Conservation (phyloP, 2,888 invertebrate genomes). For the Cremastobaeus sp. region DNA sequence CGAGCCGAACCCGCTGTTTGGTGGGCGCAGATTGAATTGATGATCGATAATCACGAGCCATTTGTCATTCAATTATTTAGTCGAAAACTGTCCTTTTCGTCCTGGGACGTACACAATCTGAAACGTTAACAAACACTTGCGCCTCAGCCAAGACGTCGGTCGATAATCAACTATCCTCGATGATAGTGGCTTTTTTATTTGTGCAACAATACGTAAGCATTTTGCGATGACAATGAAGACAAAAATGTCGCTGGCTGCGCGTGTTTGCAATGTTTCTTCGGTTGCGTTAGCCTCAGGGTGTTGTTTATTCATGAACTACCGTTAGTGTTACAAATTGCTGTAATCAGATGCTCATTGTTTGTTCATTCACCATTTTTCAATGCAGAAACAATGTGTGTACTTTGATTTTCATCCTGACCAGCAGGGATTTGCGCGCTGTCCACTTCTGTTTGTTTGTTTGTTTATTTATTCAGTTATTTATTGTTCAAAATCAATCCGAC, state of each 20-base stretch:
- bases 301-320: slow-evolving; percentile 18
- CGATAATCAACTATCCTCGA: background rate
- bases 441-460: too few species aligned
- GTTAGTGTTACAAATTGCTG: slow-evolving; percentile 26
- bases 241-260: background rate
- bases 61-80: background rate
- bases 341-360: background rate
- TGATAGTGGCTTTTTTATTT: background rate
- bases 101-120: background rate
- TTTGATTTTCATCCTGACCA: background rate
- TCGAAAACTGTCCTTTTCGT: background rate
- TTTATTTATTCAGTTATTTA: too few species aligned
- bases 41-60: background rate
- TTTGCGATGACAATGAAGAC: background rate
- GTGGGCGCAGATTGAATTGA: background rate
- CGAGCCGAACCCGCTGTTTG: background rate
- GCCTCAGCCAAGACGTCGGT: background rate
- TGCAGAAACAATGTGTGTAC: slow-evolving; percentile 2
- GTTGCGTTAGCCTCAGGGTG: background rate
- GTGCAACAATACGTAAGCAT: background rate
- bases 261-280: background rate
- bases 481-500: too few species aligned
- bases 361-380: background rate
- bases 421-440: too few species aligned
- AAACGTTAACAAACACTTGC: background rate